Conservation (phyloP, 2,888 invertebrate genomes). For the Eupithecia insigniata region DNA sequence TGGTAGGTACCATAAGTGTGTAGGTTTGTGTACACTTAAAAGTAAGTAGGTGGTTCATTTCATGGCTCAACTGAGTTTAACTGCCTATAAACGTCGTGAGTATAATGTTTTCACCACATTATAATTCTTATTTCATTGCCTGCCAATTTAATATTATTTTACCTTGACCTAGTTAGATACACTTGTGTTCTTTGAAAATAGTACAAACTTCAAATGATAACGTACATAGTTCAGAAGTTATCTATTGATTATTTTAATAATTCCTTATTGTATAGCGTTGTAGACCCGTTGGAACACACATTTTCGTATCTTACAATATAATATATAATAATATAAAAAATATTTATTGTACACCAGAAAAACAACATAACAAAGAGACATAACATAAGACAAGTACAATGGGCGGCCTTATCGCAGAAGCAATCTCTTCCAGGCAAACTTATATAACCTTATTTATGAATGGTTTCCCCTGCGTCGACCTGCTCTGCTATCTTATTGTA, state of each 20-base stretch:
- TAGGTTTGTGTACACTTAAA: slow-evolving; percentile 11
- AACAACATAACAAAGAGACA: no score
- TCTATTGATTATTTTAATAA: not conserved
- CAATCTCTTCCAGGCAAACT: no score
- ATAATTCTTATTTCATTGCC: slow-evolving; percentile 30
- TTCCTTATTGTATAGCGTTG: not conserved
- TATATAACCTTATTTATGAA: no score
- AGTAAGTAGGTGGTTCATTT: slow-evolving; percentile 26
- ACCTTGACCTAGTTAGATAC: slow-evolving; percentile 46
- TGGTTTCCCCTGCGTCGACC: no score
- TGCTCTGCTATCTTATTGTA: no score
- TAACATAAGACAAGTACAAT: no score
- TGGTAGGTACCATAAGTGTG: not conserved
- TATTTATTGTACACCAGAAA: no score
- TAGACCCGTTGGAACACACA: no score
- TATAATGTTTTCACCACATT: slow-evolving; percentile 22
- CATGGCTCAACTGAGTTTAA: slow-evolving; percentile 25
- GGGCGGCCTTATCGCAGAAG: no score
- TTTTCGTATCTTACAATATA: no score
- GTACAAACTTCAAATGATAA: not conserved
- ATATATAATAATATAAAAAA: no score
- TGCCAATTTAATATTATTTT: slow-evolving; percentile 43
- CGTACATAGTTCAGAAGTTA: not conserved
- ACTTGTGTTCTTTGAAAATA: slow-evolving; percentile 25
- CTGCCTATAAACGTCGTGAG: slow-evolving; percentile 27